These are phyloP conservation scores for Caenorhabditis angaria DNA, from an alignment of 2,888 invertebrate genomes.

Conservation along the genomic window DNA sequence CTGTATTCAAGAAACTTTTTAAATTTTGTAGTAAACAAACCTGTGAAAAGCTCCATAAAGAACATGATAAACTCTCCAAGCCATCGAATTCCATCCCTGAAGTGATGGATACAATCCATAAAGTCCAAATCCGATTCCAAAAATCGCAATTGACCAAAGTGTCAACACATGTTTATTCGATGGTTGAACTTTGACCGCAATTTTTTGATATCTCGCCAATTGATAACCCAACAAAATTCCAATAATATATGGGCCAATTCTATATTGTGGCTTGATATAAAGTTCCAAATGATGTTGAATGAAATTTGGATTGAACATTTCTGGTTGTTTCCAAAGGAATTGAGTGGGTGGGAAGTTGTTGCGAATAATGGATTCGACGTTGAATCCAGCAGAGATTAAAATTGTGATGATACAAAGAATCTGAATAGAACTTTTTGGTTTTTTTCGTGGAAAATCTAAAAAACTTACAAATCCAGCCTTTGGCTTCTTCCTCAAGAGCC, in stretches of 20 bases:
- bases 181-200: slow-evolving; percentile 44
- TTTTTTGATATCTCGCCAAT: slow-evolving; percentile 59
- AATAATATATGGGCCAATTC: slow-evolving; percentile 68
- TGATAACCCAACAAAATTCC: slow-evolving; percentile 70
- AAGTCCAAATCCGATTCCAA: slow-evolving; percentile 62
- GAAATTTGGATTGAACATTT: slow-evolving; percentile 70
- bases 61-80: slow-evolving; percentile 68
- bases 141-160: slow-evolving; percentile 56
- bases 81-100: slow-evolving; percentile 63
- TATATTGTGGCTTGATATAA: slow-evolving; percentile 70
- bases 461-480: slow-evolving; percentile 56
- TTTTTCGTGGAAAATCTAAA: background rate
- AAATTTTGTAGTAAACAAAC: background rate
- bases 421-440: slow-evolving; percentile 20
- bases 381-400: slow-evolving; percentile 56
- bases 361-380: slow-evolving; percentile 60
- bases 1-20: background rate
- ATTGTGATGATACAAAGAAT: slow-evolving; percentile 52
- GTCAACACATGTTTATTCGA: slow-evolving; percentile 27
- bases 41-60: slow-evolving; percentile 69
- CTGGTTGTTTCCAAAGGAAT: slow-evolving; percentile 71
- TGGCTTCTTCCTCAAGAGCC: slow-evolving; percentile 56
- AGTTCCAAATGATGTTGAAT: slow-evolving; percentile 71
- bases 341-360: slow-evolving; percentile 72
- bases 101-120: slow-evolving; percentile 71